phyloP scores from a whole-genome alignment of 2,888 invertebrate species.

The Leistus spinibarbis region DNA sequence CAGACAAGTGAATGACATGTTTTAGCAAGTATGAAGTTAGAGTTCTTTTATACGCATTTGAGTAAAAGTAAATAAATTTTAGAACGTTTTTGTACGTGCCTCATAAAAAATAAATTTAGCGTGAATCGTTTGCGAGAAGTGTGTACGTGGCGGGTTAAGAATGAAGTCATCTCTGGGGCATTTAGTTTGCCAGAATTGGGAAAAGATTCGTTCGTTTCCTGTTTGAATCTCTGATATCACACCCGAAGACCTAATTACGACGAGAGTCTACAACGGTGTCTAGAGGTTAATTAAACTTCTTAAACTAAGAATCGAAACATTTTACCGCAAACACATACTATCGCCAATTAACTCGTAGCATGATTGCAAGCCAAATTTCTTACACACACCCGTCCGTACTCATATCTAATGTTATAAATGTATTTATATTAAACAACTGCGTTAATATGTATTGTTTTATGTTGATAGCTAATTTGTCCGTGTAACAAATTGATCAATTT shows the following conservation, averaged over 20 bases:
- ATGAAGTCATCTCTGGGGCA: neutral
- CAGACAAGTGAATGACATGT: too few relatives aligned
- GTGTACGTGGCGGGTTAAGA: neutral
- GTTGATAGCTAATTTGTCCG: neutral
- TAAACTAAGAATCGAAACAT: conserved; percentile 32
- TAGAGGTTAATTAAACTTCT: conserved; percentile 37
- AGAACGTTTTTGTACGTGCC: neutral
- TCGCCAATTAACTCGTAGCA: neutral
- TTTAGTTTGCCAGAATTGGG: neutral
- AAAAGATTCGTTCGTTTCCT: neutral
- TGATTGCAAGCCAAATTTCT: neutral
- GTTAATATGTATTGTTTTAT: neutral
- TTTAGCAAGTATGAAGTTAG: too few relatives aligned
- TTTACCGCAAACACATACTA: neutral
- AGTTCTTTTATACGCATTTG: neutral
- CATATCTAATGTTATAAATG: too few relatives aligned
- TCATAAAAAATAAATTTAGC: neutral
- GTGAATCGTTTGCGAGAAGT: neutral
- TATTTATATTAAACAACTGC: too few relatives aligned
- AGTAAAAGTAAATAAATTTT: neutral
- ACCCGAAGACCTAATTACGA: conserved; percentile 32
- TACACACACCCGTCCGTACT: too few relatives aligned
- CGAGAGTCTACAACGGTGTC: conserved; percentile 27
- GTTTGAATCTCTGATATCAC: neutral
- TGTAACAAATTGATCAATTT: neutral